Conservation (phyloP, 2,888 invertebrate genomes). For the Lissocephala sabroskyi region DNA sequence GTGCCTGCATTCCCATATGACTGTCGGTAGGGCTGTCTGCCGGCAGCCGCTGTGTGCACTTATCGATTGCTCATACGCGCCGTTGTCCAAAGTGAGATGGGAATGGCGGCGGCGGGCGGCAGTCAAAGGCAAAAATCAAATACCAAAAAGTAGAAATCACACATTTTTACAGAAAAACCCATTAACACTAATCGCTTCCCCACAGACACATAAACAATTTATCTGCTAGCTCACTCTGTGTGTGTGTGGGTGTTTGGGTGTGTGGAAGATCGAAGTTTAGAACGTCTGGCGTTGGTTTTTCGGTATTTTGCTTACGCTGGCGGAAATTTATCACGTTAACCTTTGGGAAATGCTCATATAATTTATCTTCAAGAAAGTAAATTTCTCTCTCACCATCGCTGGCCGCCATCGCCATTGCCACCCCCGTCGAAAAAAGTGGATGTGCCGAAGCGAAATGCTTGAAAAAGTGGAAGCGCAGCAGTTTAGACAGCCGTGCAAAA, state of each 20-base stretch:
- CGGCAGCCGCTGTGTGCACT: slow-evolving; percentile 41
- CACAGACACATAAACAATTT: slow-evolving; percentile 68
- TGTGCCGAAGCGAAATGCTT: slow-evolving; percentile 8
- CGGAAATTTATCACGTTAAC: slow-evolving; percentile 64
- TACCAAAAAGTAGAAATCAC: slow-evolving; percentile 49
- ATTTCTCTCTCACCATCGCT: slow-evolving; percentile 44
- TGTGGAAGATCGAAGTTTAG: slow-evolving; percentile 48
- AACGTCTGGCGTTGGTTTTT: slow-evolving; percentile 35
- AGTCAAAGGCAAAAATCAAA: slow-evolving; percentile 42
- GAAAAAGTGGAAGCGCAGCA: slow-evolving; percentile 15
- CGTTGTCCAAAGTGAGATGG: slow-evolving; percentile 39
- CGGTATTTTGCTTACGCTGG: slow-evolving; percentile 59
- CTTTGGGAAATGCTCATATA: slow-evolving; percentile 66
- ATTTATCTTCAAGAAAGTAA: slow-evolving; percentile 62
- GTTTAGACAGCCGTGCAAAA: slow-evolving; percentile 4
- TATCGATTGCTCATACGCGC: slow-evolving; percentile 57
- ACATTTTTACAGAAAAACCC: slow-evolving; percentile 56
- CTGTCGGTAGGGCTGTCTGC: slow-evolving; percentile 13
- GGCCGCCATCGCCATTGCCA: no score
- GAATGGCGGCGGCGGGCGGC: slow-evolving; percentile 2
- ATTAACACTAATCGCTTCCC: slow-evolving; percentile 69
- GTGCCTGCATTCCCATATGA: slow-evolving; percentile 42
- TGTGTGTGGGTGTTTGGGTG: not conserved
- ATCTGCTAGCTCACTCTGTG: slow-evolving; percentile 35
- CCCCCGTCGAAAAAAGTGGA: no score